phyloP scores from a whole-genome alignment of 2,888 invertebrate species.

The Geophilus truncorum region DNA sequence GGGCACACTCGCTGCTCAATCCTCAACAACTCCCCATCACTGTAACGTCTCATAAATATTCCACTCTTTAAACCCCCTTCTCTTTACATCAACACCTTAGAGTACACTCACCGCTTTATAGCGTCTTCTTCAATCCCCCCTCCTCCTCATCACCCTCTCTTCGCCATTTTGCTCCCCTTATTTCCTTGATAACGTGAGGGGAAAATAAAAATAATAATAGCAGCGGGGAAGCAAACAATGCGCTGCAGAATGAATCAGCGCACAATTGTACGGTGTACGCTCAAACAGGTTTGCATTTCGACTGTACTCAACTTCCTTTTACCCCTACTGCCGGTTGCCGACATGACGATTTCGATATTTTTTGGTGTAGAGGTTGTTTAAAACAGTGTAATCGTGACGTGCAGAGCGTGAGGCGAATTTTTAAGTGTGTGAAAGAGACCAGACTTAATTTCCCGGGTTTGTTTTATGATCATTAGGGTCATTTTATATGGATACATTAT shows the following conservation, averaged over 20 bases:
- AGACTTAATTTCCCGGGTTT: background rate
- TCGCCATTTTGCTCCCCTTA: background rate
- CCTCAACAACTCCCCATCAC: background rate
- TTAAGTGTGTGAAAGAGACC: background rate
- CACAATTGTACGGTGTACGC: background rate
- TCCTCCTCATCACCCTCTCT: background rate
- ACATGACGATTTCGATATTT: background rate
- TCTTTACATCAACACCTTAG: slow-evolving; percentile 14
- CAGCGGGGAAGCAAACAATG: slow-evolving; percentile 4
- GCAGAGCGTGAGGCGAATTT: background rate
- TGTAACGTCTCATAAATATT: slow-evolving; percentile 8
- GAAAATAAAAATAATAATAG: slow-evolving; percentile 20
- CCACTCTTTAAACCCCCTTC: background rate
- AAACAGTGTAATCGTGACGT: background rate
- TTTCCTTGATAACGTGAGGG: background rate
- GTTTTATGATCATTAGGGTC: background rate
- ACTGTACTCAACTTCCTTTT: background rate
- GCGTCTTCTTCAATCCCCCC: background rate
- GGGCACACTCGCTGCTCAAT: background rate
- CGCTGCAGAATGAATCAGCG: background rate
- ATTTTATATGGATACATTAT: background rate
- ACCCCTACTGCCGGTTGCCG: background rate
- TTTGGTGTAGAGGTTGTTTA: background rate
- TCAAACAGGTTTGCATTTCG: slow-evolving; percentile 1
- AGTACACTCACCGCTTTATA: slow-evolving; percentile 4